A percentile compares a stretch with the other conserved stretches of the same genome.
phyloP scores from a whole-genome alignment of 2,113 vertebrate species.

The Emydura subglobosa region DNA sequence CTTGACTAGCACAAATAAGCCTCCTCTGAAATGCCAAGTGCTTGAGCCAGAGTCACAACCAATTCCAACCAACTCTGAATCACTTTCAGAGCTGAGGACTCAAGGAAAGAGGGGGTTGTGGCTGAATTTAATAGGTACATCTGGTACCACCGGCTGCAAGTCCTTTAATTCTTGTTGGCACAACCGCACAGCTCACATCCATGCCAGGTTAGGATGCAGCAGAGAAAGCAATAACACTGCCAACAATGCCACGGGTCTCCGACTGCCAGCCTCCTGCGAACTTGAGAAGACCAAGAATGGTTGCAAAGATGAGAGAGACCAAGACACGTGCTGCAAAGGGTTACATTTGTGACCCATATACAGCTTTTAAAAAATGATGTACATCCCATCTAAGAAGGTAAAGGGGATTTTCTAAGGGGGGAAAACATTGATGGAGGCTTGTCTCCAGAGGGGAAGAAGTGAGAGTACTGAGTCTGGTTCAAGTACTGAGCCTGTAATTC shows the following conservation, averaged over 20 bases:
- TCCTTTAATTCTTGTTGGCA: background rate
- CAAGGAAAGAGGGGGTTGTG: too few relatives aligned
- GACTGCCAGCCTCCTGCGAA: background rate
- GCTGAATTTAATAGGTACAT: background rate
- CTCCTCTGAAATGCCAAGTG: background rate
- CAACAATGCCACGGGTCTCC: background rate
- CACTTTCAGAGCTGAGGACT: background rate
- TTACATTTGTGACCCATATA: background rate
- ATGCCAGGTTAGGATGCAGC: background rate
- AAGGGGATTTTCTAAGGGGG: background rate
- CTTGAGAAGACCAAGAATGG: background rate
- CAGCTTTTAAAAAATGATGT: too few relatives aligned
- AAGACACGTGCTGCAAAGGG: too few relatives aligned
- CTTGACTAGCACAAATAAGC: background rate
- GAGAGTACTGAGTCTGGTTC: background rate
- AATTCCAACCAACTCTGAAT: background rate
- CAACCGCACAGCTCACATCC: background rate
- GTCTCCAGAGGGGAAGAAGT: background rate
- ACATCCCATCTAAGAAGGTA: background rate
- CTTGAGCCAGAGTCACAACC: background rate
- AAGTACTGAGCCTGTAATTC: background rate
- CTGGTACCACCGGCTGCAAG: background rate
- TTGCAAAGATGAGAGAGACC: background rate
- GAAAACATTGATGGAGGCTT: background rate
- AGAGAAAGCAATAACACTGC: background rate